Conservation (phyloP, 2,888 invertebrate species). For the Phortica okadai region DNA sequence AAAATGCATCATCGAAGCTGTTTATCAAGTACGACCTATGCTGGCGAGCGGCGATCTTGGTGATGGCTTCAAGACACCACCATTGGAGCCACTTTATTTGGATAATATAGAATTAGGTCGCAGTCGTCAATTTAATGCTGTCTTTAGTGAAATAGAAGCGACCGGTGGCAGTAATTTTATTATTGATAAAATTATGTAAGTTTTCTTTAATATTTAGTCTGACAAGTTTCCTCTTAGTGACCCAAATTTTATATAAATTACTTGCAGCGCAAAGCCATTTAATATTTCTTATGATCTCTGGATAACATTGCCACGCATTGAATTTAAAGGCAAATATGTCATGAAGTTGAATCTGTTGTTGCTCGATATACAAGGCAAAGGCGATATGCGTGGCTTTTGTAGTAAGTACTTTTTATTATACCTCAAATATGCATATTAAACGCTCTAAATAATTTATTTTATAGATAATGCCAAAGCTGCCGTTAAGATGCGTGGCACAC, state of each 20-base stretch:
- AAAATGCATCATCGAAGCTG: constrained; percentile 73
- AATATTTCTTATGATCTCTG: constrained; percentile 73
- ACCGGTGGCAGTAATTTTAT: constrained; percentile 75
- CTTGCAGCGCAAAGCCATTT: constrained; percentile 69
- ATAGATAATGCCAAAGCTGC: constrained; percentile 73
- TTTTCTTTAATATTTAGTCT: not conserved
- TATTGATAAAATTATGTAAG: constrained; percentile 74
- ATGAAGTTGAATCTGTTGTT: constrained; percentile 73
- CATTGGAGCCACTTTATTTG: constrained; percentile 72
- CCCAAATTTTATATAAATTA: not conserved
- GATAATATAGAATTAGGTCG: constrained; percentile 74
- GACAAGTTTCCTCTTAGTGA: not conserved
- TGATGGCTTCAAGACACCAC: constrained; percentile 73
- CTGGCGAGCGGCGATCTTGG: constrained; percentile 74
- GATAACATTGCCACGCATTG: constrained; percentile 72
- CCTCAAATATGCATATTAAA: no score
- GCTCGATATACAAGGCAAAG: constrained; percentile 73
- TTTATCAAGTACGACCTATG: constrained; percentile 70
- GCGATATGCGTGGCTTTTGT: constrained; percentile 73
- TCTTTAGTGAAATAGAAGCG: constrained; percentile 72
- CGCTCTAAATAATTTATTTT: not conserved
- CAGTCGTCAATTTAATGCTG: constrained; percentile 73
- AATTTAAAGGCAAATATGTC: constrained; percentile 73
- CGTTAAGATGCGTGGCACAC: constrained; percentile 73
- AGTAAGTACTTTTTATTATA: constrained; percentile 56